Evolutionary conservation across 1,140 invertebrate species (phyloP).

Genomic region (Carcinoscorpius rotundicauda): DNA sequence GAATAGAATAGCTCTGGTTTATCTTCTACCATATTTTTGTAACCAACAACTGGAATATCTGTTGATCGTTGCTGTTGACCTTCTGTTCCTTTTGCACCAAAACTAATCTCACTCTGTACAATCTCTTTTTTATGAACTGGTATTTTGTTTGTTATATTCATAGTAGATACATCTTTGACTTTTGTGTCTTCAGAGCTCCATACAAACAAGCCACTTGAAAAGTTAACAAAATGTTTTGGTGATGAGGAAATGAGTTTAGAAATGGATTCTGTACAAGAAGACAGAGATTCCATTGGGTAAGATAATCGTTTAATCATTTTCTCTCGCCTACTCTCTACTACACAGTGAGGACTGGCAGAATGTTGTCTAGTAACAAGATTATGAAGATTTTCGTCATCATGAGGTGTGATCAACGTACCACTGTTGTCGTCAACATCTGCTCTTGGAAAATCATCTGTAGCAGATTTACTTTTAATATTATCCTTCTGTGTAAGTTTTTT

Average conservation of each 20-base stretch:
- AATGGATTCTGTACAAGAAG: conserved; percentile 10
- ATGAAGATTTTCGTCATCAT: too few relatives aligned
- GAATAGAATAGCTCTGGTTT: conserved; percentile 88
- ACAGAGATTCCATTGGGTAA: conserved; percentile 65
- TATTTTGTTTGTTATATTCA: too few relatives aligned
- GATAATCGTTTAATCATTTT: conserved; percentile 69
- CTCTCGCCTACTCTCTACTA: conserved; percentile 5
- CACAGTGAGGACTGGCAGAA: too few relatives aligned
- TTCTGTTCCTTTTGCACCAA: neutral
- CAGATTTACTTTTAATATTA: too few relatives aligned
- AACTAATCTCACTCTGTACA: too few relatives aligned
- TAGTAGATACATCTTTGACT: conserved; percentile 25
- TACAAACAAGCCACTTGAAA: conserved; percentile 37
- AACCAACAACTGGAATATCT: conserved; percentile 51
- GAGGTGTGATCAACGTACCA: too few relatives aligned
- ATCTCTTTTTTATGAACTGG: too few relatives aligned
- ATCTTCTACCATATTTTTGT: conserved; percentile 82
- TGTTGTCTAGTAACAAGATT: too few relatives aligned
- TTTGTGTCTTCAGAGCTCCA: conserved; percentile 24
- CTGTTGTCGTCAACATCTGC: too few relatives aligned
- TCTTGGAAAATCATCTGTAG: too few relatives aligned
- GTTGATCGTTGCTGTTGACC: neutral
- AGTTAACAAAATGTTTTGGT: conserved; percentile 33
- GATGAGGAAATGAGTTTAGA: conserved; percentile 22
- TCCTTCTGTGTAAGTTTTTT: too few relatives aligned